Percentiles rank a stretch among this genome's conserved stretches.
Conservation (phyloP, 1,140 invertebrate species). For the Melipona quadrifasciata region DNA sequence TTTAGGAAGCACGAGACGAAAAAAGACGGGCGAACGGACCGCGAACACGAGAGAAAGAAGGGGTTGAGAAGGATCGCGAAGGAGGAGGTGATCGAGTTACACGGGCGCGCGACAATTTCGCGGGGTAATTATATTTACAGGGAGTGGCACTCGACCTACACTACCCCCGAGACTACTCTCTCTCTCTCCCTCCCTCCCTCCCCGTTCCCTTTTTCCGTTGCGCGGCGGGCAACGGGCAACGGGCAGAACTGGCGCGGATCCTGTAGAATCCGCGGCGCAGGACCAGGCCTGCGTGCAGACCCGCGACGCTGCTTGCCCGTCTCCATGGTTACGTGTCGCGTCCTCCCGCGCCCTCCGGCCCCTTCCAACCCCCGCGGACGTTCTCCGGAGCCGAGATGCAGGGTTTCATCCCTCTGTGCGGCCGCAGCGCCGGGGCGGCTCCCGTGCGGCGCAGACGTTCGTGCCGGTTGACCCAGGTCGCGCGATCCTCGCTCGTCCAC, state of each 20-base stretch:
- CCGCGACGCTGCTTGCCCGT: conserved; percentile 45
- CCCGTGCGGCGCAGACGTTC: conserved; percentile 75
- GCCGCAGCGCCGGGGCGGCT: conserved; percentile 77
- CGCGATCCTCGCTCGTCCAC: conserved; percentile 15
- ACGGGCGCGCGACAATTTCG: conserved; percentile 28
- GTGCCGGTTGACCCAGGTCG: conserved; percentile 75
- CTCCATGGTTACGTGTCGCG: conserved; percentile 60
- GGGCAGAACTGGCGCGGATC: conserved; percentile 46
- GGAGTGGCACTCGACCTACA: conserved; percentile 62
- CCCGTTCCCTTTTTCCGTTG: conserved; percentile 36
- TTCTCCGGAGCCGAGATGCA: conserved; percentile 62
- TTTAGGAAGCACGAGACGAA: neutral
- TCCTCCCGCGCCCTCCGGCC: neutral
- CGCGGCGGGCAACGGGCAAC: conserved; percentile 17
- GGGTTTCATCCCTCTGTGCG: conserved; percentile 71
- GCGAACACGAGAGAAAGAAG: neutral
- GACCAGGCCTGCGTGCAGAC: conserved; percentile 70
- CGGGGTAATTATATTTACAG: conserved; percentile 63
- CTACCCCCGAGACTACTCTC: conserved; percentile 17
- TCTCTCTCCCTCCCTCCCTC: neutral
- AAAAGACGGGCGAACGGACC: neutral
- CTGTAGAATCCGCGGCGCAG: conserved; percentile 64
- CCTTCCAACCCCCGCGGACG: conserved; percentile 11
- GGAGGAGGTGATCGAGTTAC: neutral
- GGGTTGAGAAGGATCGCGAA: neutral